Evolutionary conservation across 1,140 invertebrate genomes (phyloP), one percentile per base, ranked within the genome.

Genomic region (Lycorma delicatula): DNA sequence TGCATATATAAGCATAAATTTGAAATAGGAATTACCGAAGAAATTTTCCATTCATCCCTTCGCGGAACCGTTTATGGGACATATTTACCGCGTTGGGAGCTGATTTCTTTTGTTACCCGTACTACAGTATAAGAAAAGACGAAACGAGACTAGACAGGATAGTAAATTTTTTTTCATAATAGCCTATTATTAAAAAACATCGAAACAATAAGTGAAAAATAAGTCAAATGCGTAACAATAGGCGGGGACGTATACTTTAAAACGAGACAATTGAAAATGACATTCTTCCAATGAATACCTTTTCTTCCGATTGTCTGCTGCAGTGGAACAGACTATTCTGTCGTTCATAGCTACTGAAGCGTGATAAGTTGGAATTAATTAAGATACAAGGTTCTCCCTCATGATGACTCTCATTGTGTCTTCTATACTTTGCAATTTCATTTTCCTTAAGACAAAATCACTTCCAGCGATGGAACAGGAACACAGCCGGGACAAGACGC

Each of bases 351-450:
- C 31, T 16, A 54, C 31, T 54, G 31, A 26, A 23, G 36, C 31
- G 36, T 55, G 41, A 44, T 55, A 51, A 51, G 49, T 44, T 55
- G 34, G 26, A 44, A 44, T 55, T 41, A 55, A 38, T 55, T 44
- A 55, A 55, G 36, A 55, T 55, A 38, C 53, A 29, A 36, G n/a
- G 25, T 13, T 31, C 50, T 20, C 27, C 27, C 13, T 34, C 29
- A n/a, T 44, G 41, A 44, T 44, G 41, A 44, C 41, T 44, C 18
- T 22, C 18, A 44, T 44, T 44, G 41, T 44, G 41, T 44, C 41
- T 44, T 18, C 41, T 44, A 16, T 27, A 51, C 49, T 51, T 56
- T 38, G 36, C 38, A 44, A 26, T 56, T 46, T 56, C 54, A 27
- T 56, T 53, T 31, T 53, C 16, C 9, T 34, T 9, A 16, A 25